Conservation (phyloP, 2,797 vertebrate species). For the Aldrovandia affinis region DNA sequence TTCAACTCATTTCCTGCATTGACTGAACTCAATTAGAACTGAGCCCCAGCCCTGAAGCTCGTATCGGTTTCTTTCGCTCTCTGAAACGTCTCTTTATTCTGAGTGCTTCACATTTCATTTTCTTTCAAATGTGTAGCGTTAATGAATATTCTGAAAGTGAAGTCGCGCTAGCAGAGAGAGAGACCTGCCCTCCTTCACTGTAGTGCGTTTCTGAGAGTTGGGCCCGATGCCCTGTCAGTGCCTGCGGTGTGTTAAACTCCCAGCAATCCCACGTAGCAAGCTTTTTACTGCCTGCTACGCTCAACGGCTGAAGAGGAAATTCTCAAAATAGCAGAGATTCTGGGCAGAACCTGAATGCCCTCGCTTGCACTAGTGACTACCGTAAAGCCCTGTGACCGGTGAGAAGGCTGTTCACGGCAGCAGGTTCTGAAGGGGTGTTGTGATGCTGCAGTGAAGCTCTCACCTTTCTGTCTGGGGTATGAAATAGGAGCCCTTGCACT, state of each 20-base stretch:
- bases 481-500: neutral
- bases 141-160: no score
- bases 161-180: no score
- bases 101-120: no score
- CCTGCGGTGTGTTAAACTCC: constrained; percentile 12
- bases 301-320: neutral
- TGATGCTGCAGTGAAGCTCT: neutral
- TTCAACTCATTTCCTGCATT: no score
- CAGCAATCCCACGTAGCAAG: constrained; percentile 48
- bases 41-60: no score
- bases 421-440: neutral
- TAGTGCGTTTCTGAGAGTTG: neutral
- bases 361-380: neutral
- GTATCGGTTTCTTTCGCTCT: no score
- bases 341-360: neutral
- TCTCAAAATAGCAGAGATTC: constrained; percentile 4
- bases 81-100: no score
- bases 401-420: neutral
- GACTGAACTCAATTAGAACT: no score
- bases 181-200: neutral
- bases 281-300: constrained; percentile 44
- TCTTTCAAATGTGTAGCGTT: no score
- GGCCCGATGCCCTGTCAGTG: neutral
- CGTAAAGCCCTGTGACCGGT: neutral
- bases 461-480: neutral